Evolutionary conservation across 2,113 vertebrate species (phyloP).

Genomic region (Chionis minor): DNA sequence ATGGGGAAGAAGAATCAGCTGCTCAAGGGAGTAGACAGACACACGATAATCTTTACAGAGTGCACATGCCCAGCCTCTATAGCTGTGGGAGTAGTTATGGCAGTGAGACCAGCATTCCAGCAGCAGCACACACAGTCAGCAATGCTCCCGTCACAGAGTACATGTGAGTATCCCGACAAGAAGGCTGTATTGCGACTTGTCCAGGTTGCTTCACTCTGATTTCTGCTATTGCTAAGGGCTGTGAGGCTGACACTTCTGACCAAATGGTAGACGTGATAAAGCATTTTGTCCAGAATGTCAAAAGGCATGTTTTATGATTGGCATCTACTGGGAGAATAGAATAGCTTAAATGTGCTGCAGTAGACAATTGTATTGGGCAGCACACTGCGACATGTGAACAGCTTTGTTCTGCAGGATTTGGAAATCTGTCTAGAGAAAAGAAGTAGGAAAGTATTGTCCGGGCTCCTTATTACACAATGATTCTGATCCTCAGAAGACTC

Average conservation of each 20-base stretch:
- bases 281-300: neutral
- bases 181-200: neutral
- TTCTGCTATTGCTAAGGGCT: neutral
- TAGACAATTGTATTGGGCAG: neutral
- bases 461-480: neutral
- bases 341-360: neutral
- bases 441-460: neutral
- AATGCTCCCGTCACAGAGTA: slow-evolving; percentile 97
- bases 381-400: neutral
- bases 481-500: neutral
- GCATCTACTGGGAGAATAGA: neutral
- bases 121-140: slow-evolving; percentile 96
- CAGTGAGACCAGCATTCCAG: slow-evolving; percentile 95
- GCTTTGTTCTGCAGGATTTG: neutral
- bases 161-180: slow-evolving; percentile 83
- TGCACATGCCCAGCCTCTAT: slow-evolving; percentile 98
- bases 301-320: neutral
- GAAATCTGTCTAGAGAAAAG: neutral
- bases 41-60: slow-evolving; percentile 94
- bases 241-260: neutral
- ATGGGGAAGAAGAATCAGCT: slow-evolving; percentile 88
- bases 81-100: slow-evolving; percentile 98
- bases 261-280: neutral
- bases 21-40: slow-evolving; percentile 87
- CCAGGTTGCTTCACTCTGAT: neutral